A percentile compares a stretch with the other conserved stretches of the same genome.
Evolutionary conservation across 2,797 vertebrate species (phyloP).

Genomic region (Anniella stebbinsi): DNA sequence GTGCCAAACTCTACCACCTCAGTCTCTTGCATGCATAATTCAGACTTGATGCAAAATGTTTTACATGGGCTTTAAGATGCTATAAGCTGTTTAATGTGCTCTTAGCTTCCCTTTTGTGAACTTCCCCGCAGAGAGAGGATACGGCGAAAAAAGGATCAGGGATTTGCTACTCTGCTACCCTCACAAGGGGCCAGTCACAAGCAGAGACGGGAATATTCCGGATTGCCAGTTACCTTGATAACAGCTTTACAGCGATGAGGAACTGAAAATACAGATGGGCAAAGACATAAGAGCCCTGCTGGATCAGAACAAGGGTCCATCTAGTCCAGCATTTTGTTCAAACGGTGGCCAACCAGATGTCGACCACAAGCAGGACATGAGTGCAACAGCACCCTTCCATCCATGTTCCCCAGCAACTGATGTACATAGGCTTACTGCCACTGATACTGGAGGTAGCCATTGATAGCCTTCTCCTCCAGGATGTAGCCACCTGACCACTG

Average conservation of each 20-base stretch:
- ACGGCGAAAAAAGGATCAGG: background rate
- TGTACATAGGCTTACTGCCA: too few relatives aligned
- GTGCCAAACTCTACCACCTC: background rate
- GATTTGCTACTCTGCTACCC: background rate
- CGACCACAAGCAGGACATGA: too few relatives aligned
- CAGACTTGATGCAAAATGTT: background rate
- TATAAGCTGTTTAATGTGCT: background rate
- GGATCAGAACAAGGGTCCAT: too few relatives aligned
- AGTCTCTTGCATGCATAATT: background rate
- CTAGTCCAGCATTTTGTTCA: too few relatives aligned
- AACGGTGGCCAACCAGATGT: too few relatives aligned
- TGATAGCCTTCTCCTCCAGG: too few relatives aligned
- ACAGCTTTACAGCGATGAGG: background rate
- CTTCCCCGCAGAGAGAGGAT: background rate
- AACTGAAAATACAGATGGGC: background rate
- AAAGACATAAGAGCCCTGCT: background rate
- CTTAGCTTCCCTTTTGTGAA: background rate
- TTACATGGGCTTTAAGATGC: conserved; percentile 6
- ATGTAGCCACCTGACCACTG: too few relatives aligned
- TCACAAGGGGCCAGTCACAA: too few relatives aligned
- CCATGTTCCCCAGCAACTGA: too few relatives aligned
- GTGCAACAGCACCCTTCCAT: too few relatives aligned
- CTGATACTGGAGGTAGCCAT: too few relatives aligned
- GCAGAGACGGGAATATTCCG: too few relatives aligned
- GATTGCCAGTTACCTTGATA: background rate